Base-by-base conservation (phyloP, 2,113 vertebrate species). In the Coryphaenoides rupestris region DNA sequence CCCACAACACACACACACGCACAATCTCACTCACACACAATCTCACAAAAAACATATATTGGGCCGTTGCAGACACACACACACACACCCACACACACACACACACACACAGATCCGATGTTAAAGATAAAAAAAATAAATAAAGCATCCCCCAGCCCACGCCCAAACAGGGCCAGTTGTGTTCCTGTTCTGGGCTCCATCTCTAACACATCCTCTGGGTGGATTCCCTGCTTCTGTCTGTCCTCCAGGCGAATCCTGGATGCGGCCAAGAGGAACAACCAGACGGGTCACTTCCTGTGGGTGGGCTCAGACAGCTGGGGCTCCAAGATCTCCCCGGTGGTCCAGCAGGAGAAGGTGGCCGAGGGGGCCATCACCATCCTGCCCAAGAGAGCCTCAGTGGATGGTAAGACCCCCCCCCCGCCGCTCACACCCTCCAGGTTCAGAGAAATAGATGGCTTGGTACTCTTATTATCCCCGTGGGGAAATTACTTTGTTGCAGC, bases 281-380 rank as follows among this genome's bases (percentile, higher is more conserved):
- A 95, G 75, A 96, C 93, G 16, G 94, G 95, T 56, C 96, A 99
- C 89, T 99, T 99, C 84, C 93, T 98, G 66, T 99, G 96, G 96
- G 95, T 99, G 82, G 96, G 95, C 22, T 98, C 96, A 5, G 96
- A 98, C 87, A 99, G 96, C 63, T 99, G 96, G 96, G 96, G 96
- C 2, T 93, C 95, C 58, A 98, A 99, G 89, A 96, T 97, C 80
- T 89, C 96, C 3, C 96, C 95, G 0, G 95, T 98, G 69, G 90
- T 95, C 66, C 93, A 94, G 59, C 96, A 97, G 81, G 93, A 95
- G 72, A 91, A 91, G 54, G 93, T 95, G 62, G 94, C 94, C 0
- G 93, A 95, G 84, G 94, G 96, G 15, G 96, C 96, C 26, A 89
- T 99, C 80, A 99, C 96, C 53, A 95, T 99, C 84, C 90, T 99